Percentiles rank a stretch among this genome's conserved stretches.
phyloP scores from a whole-genome alignment of 1,140 invertebrate genomes.

The Orchestia grillus region DNA sequence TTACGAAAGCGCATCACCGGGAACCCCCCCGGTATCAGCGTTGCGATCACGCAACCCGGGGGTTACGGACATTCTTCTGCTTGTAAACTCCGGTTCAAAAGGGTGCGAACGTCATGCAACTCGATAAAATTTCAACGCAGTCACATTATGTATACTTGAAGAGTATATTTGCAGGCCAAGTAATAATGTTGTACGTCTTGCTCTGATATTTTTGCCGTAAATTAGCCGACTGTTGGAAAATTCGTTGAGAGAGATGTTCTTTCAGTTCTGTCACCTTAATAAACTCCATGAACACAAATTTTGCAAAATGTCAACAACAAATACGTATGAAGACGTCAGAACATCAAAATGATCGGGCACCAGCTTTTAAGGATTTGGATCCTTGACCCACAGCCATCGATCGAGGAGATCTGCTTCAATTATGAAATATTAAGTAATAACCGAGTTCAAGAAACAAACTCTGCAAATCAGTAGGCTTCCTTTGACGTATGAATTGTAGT shows the following conservation, averaged over 20 bases:
- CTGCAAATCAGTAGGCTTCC: not conserved
- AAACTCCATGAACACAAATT: not conserved
- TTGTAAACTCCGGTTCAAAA: no score
- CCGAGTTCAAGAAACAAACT: not conserved
- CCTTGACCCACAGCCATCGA: not conserved
- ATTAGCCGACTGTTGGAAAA: not conserved
- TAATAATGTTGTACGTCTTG: not conserved
- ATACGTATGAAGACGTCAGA: not conserved
- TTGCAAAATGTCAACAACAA: not conserved
- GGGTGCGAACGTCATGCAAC: no score
- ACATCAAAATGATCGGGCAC: not conserved
- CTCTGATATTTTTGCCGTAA: not conserved
- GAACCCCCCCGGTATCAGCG: no score
- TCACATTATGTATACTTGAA: not conserved
- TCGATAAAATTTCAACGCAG: not conserved
- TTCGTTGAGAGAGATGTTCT: not conserved
- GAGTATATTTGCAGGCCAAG: not conserved
- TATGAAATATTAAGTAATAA: not conserved
- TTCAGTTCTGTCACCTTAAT: not conserved
- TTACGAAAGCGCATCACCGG: no score
- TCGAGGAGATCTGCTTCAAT: not conserved
- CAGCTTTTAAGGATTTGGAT: not conserved
- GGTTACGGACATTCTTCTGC: no score
- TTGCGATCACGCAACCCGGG: no score
- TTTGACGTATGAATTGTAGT: not conserved